Conservation (phyloP, 53 echinoderm and acorn worm genomes). For the Astropecten irregularis region DNA sequence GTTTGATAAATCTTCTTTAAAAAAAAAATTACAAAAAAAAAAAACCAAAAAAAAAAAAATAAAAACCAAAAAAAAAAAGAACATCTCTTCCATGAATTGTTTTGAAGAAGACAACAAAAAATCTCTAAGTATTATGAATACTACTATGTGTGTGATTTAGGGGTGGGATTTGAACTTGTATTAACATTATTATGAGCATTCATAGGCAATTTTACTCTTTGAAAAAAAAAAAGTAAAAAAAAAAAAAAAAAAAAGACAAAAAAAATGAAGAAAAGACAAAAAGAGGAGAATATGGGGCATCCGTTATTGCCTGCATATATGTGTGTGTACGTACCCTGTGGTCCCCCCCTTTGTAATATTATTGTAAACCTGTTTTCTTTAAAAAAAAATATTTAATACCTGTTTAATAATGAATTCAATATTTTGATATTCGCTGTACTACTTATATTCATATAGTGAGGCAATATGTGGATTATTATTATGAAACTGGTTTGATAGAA, state of each 20-base stretch:
- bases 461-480: slow-evolving; percentile 5
- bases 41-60: no score
- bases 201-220: slow-evolving; percentile 55
- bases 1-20: slow-evolving; percentile 17
- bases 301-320: background rate
- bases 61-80: no score
- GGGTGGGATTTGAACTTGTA: slow-evolving; percentile 18
- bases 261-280: slow-evolving; percentile 27
- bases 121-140: slow-evolving; percentile 51
- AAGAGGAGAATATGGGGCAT: background rate
- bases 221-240: slow-evolving; percentile 3
- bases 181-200: slow-evolving; percentile 47
- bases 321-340: background rate
- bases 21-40: background rate
- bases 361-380: no score
- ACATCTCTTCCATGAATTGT: slow-evolving; percentile 39
- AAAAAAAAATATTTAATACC: no score
- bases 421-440: slow-evolving; percentile 27
- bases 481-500: background rate
- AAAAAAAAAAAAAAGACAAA: slow-evolving; percentile 23
- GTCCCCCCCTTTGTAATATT: background rate
- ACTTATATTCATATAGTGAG: slow-evolving; percentile 7
- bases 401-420: no score
- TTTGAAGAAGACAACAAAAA: background rate
- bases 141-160: slow-evolving; percentile 48